Conservation (phyloP, 2,888 invertebrate species). For the Drosophila niveifrons region DNA sequence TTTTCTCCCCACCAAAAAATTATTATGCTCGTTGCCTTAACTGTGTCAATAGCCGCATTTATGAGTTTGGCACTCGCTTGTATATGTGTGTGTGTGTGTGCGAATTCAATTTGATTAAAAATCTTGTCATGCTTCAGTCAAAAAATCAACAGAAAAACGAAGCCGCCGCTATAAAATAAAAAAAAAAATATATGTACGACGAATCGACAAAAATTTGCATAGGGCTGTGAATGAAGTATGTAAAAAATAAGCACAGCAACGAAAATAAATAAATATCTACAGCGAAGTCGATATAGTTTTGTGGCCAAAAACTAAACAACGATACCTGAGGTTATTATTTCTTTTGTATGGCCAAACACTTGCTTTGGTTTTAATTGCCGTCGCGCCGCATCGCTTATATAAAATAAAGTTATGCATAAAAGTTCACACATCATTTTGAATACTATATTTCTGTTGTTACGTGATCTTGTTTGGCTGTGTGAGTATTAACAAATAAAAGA, state of each 20-base stretch:
- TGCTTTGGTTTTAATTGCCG: slow-evolving; percentile 69
- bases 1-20: slow-evolving; percentile 45
- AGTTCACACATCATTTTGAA: slow-evolving; percentile 55
- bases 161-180: slow-evolving; percentile 34
- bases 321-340: slow-evolving; percentile 59
- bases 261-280: slow-evolving; percentile 51
- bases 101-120: slow-evolving; percentile 68
- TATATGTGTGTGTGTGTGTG: slow-evolving; percentile 16
- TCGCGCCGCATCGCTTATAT: slow-evolving; percentile 41
- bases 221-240: slow-evolving; percentile 61
- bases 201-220: slow-evolving; percentile 63
- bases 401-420: slow-evolving; percentile 44
- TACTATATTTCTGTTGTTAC: slow-evolving; percentile 14
- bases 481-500: slow-evolving; percentile 7
- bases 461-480: not conserved
- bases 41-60: slow-evolving; percentile 77
- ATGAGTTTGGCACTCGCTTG: slow-evolving; percentile 62
- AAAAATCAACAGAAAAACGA: slow-evolving; percentile 47
- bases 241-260: slow-evolving; percentile 31
- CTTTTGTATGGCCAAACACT: slow-evolving; percentile 68
- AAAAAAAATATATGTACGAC: slow-evolving; percentile 8
- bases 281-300: slow-evolving; percentile 50
- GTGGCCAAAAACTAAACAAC: slow-evolving; percentile 38
- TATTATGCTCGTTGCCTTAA: slow-evolving; percentile 59
- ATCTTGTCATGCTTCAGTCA: slow-evolving; percentile 75